These are phyloP conservation scores for Erethizon dorsatum DNA, from an alignment of 2,797 vertebrate species.

Conservation along the genomic window DNA sequence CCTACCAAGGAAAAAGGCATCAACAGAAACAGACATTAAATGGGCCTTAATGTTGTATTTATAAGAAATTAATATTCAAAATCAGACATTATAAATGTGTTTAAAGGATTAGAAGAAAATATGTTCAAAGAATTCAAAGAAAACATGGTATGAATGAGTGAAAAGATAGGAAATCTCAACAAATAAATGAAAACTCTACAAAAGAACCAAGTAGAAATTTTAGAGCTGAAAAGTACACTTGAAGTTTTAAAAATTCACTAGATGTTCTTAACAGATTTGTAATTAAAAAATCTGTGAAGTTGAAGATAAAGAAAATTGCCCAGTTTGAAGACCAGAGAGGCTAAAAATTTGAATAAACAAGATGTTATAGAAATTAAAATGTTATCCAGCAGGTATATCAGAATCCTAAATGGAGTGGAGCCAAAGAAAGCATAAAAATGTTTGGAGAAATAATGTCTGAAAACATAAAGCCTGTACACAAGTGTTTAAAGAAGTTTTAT, in stretches of 20 bases:
- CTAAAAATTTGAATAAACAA: background rate
- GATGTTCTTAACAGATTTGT: background rate
- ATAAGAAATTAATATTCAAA: slow-evolving; percentile 28
- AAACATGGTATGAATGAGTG: background rate
- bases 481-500: slow-evolving; percentile 9
- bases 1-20: background rate
- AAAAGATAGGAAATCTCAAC: slow-evolving; percentile 54
- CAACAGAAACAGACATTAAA: background rate
- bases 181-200: slow-evolving; percentile 8
- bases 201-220: slow-evolving; percentile 44
- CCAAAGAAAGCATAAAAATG: slow-evolving; percentile 15
- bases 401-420: background rate
- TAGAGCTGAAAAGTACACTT: background rate
- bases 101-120: background rate
- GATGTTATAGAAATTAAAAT: background rate
- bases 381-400: background rate
- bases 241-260: slow-evolving; percentile 24
- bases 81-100: background rate
- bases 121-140: slow-evolving; percentile 9
- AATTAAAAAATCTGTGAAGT: background rate
- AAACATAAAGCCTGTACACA: slow-evolving; percentile 7
- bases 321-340: slow-evolving; percentile 3
- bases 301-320: slow-evolving; percentile 5
- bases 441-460: slow-evolving; percentile 35
- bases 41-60: background rate